Percentiles rank a stretch among this genome's conserved stretches.
Conservation (phyloP, 2,888 invertebrate species). For the Limenitis camilla region DNA sequence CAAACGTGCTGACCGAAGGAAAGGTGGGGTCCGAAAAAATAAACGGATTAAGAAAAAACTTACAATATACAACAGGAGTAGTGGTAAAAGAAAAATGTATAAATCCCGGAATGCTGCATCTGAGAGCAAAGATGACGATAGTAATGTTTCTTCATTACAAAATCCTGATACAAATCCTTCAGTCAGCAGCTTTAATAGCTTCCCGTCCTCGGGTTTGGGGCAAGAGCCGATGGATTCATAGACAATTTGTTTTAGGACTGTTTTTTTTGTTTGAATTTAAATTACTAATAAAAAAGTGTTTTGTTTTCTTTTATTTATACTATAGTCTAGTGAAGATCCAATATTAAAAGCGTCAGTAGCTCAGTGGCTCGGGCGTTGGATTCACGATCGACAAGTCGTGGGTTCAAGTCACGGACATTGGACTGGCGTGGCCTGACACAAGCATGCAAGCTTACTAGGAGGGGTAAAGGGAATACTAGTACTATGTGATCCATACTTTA, state of each 20-base stretch:
- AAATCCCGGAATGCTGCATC: neutral
- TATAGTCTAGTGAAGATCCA: too few relatives aligned
- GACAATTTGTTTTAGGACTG: neutral
- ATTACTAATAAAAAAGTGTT: neutral
- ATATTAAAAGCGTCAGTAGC: too few relatives aligned
- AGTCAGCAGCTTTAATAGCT: constrained; percentile 36
- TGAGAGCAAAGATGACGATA: neutral
- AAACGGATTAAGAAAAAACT: neutral
- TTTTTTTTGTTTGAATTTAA: neutral
- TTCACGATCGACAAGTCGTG: too few relatives aligned
- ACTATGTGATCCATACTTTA: too few relatives aligned
- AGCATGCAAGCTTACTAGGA: too few relatives aligned
- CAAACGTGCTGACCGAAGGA: neutral
- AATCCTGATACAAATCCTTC: constrained; percentile 30
- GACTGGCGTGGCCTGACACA: too few relatives aligned
- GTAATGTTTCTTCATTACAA: constrained; percentile 6
- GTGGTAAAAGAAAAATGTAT: neutral
- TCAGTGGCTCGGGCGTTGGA: too few relatives aligned
- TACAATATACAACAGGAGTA: neutral
- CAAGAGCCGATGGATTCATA: constrained; percentile 39
- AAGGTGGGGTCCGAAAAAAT: neutral
- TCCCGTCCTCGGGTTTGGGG: constrained; percentile 30
- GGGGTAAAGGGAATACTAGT: too few relatives aligned
- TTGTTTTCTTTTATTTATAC: neutral
- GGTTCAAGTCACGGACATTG: too few relatives aligned